Conservation (phyloP, 92 coral and sea anemone genomes). For the Epizoanthus rinbou region DNA sequence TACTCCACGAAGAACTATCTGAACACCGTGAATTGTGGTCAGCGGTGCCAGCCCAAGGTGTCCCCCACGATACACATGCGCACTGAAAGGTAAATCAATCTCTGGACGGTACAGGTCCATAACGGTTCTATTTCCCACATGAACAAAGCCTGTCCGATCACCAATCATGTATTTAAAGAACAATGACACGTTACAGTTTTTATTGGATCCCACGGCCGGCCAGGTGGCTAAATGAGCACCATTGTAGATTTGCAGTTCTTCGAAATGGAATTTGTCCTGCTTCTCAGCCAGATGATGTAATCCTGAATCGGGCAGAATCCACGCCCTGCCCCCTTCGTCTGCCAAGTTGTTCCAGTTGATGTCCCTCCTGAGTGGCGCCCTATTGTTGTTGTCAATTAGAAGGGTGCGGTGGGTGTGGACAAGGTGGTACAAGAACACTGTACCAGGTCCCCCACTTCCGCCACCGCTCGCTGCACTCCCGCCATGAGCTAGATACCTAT, state of each 20-base stretch:
- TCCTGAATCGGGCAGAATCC: slow-evolving; percentile 81
- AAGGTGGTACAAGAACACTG: slow-evolving; percentile 72
- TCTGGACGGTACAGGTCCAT: slow-evolving; percentile 69
- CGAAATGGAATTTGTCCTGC: slow-evolving; percentile 61
- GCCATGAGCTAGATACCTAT: slow-evolving; percentile 65
- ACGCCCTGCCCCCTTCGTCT: slow-evolving; percentile 67
- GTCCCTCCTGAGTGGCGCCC: slow-evolving; percentile 58
- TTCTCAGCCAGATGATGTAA: slow-evolving; percentile 62
- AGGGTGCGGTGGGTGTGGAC: slow-evolving; percentile 67
- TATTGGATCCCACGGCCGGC: slow-evolving; percentile 43
- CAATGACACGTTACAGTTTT: slow-evolving; percentile 46
- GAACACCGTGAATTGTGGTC: slow-evolving; percentile 68
- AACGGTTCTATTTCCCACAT: slow-evolving; percentile 56
- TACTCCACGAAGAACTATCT: slow-evolving; percentile 71
- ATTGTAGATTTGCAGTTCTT: slow-evolving; percentile 69
- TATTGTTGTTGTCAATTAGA: slow-evolving; percentile 61
- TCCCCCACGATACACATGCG: slow-evolving; percentile 68
- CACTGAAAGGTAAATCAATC: slow-evolving; percentile 76
- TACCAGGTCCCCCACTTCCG: slow-evolving; percentile 71
- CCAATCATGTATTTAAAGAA: slow-evolving; percentile 74
- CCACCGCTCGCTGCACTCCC: slow-evolving; percentile 49
- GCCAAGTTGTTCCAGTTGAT: slow-evolving; percentile 55
- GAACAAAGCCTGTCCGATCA: slow-evolving; percentile 73
- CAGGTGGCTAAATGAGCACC: slow-evolving; percentile 67
- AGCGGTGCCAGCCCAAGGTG: slow-evolving; percentile 66